Base-by-base conservation (phyloP, 2,113 vertebrate species). In the Scomber japonicus region DNA sequence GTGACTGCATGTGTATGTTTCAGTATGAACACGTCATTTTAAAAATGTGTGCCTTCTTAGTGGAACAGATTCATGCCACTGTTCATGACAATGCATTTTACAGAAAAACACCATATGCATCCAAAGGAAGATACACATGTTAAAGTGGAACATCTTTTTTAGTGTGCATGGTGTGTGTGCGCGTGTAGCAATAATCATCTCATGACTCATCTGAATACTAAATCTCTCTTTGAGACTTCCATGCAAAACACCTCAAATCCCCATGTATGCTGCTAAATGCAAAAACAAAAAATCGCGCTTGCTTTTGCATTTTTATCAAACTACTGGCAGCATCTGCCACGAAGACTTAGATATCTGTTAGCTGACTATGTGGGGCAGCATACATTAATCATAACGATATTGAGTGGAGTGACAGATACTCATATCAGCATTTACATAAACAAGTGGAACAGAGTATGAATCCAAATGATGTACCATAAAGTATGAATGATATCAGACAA, bases 401-500 rank as follows among this genome's bases (percentile, higher is more conserved):
- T 83, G 80, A 78, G 82, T 51, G 53, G 66, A 88, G 80, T 87
- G 88, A 88, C 91, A 91, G 82, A 88, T 88, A 85, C 64, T 89
- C 84, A 84, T 83, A 90, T 94, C 85, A 91, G 89, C 86, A 89
- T 90, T 91, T 92, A 88, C 87, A 91, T 89, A 89, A 91, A 90
- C 88, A 92, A 88, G 87, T 90, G 65, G 87, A 87, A 75, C 75
- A 55, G 77, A 56, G 49, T 66, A 71, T 69, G 84, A 81, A 81
- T 85, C 66, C 65, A 88, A 89, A 85, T 74, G 66, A 74, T 82
- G 66, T 48, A 67, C 62, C 76, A 77, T 88, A 73, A 88, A 89
- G 70, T 82, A 85, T 85, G 65, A 57, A 88, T 86, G 85, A 86
- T 76, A 50, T 75, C 56, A 88, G 59, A 88, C 55, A 67, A 61